Evolutionary conservation across 2,797 vertebrate genomes (phyloP).

Genomic region (Anolis apletophallus): DNA sequence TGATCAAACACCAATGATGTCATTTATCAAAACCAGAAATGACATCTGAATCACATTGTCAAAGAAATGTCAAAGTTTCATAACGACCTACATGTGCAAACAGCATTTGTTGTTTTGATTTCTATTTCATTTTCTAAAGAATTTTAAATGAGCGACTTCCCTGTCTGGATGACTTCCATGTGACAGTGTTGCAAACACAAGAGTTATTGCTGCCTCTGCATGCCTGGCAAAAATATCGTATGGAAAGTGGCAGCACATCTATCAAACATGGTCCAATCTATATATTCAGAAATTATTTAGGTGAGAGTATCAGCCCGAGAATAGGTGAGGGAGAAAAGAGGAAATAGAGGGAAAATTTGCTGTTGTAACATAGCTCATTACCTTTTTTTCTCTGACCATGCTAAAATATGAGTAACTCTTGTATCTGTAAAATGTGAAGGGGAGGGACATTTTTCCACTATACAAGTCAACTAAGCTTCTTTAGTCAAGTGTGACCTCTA

Average conservation of each 20-base stretch:
- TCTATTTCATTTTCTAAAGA: not conserved
- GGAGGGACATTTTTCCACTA: conserved; percentile 6
- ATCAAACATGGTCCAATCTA: not conserved
- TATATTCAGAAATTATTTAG: not conserved
- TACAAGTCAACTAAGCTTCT: conserved; percentile 35
- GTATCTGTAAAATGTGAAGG: not conserved
- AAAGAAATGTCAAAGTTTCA: not conserved
- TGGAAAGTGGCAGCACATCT: not conserved
- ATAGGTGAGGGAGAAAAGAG: not conserved
- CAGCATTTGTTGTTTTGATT: not conserved
- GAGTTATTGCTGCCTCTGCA: not conserved
- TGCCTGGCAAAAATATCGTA: not conserved
- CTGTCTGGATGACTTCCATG: not conserved
- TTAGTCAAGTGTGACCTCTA: conserved; percentile 52
- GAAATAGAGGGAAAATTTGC: too few relatives aligned
- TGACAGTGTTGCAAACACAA: not conserved
- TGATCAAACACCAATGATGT: not conserved
- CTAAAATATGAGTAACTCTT: not conserved
- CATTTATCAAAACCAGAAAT: not conserved
- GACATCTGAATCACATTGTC: not conserved
- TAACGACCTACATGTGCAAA: not conserved
- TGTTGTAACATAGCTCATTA: not conserved
- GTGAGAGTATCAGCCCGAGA: not conserved
- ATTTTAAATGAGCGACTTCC: not conserved
- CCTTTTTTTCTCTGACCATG: not conserved